Base-by-base conservation (phyloP, 2,113 vertebrate species). In the Emydura subglobosa region DNA sequence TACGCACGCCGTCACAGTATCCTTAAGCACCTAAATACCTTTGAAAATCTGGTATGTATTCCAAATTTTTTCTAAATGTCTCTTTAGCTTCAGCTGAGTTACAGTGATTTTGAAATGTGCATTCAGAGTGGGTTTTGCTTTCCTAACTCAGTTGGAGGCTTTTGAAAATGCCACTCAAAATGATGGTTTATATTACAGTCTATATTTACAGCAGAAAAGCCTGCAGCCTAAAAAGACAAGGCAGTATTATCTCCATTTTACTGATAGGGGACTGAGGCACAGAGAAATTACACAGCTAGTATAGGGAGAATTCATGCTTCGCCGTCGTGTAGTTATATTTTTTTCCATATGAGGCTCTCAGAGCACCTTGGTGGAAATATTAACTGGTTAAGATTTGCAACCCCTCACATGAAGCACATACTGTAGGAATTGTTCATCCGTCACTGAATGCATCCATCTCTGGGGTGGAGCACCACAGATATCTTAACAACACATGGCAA, bases 401-500 rank as follows among this genome's bases (percentile, higher is more conserved):
- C 55, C 17, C 57, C 50, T 61, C 2, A 0, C 1, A 6, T 0
- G 25, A 24, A 25, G 34, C 1, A 5, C 7, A 17, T 0, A 44
- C 13, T 76, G 14, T 72, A 5, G 27, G 47, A 34, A 11, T 8
- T 12, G 11, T 10, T 79, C 86, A 10, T 3, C 31, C 51, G 1
- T 1, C 81, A 4, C 21, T 2, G 13, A 10, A 4, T 1, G 1
- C 29, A 39, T 1, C 17, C 55, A 27, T 0, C 47, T 50, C 54
- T 3, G 1, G 55, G 82, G 44, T 85, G 17, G 65, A 2, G n/a
- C 74, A 6, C 83, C 68, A 10, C 86, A 31, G 0, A 0, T 0
- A 34, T 1, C 0, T 0, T 34, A 65, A 31, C 57, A 4, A 12
- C 57, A n/a, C 53, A 1, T 7, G 16, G 8, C 39, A 0, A 5